Conservation (phyloP, 1,140 invertebrate species). For the Tachypleus tridentatus region DNA sequence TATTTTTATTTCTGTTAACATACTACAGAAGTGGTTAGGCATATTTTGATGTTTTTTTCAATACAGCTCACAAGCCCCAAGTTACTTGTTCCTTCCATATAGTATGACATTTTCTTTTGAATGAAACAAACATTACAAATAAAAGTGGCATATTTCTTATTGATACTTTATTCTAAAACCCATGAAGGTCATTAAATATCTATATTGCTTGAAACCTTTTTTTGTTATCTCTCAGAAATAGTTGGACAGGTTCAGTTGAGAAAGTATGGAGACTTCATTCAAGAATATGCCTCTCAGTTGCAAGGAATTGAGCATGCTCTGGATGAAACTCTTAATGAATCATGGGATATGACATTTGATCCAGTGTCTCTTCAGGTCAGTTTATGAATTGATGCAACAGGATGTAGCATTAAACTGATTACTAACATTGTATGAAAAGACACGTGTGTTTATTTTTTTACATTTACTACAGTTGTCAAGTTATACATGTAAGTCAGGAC, state of each 20-base stretch:
- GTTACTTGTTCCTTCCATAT: background rate
- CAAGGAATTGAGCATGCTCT: slow-evolving; percentile 40
- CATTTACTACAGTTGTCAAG: too few relatives aligned
- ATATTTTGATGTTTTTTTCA: too few relatives aligned
- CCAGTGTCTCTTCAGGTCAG: slow-evolving; percentile 46
- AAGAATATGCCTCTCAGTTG: slow-evolving; percentile 45
- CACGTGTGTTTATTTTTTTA: too few relatives aligned
- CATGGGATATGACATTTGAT: slow-evolving; percentile 43
- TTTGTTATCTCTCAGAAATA: slow-evolving; percentile 34
- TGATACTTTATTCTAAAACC: background rate
- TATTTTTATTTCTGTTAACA: too few relatives aligned
- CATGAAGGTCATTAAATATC: background rate
- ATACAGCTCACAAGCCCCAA: background rate
- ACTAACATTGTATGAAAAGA: too few relatives aligned
- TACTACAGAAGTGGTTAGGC: too few relatives aligned
- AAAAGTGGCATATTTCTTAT: background rate
- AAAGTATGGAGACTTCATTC: slow-evolving; percentile 58
- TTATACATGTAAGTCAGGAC: too few relatives aligned
- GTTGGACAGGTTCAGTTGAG: slow-evolving; percentile 48
- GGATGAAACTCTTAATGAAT: slow-evolving; percentile 37
- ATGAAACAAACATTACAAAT: too few relatives aligned
- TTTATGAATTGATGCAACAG: slow-evolving; percentile 11
- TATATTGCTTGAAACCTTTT: background rate
- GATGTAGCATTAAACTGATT: too few relatives aligned
- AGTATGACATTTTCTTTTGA: too few relatives aligned